Conservation (phyloP, 1,140 invertebrate genomes). For the Reticulitermes speratus region DNA sequence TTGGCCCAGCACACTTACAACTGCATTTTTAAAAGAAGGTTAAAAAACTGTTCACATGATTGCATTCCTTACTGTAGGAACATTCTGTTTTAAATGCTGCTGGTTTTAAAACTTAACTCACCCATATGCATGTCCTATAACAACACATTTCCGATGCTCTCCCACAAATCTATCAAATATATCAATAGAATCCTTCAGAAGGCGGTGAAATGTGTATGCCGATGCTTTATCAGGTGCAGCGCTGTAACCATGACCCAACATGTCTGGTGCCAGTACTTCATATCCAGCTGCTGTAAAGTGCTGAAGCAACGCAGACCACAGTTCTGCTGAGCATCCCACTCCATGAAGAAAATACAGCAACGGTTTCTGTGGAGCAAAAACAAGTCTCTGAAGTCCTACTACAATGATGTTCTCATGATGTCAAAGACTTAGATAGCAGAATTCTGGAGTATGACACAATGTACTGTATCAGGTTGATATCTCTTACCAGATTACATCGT, state of each 20-base stretch:
- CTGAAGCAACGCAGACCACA: slow-evolving; percentile 62
- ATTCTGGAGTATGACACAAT: background rate
- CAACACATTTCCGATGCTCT: slow-evolving; percentile 48
- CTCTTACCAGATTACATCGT: background rate
- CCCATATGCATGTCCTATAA: slow-evolving; percentile 66
- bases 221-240: slow-evolving; percentile 57
- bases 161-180: slow-evolving; percentile 63
- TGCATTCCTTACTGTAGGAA: too few relatives aligned
- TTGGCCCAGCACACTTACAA: too few relatives aligned
- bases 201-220: slow-evolving; percentile 64
- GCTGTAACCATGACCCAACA: slow-evolving; percentile 72
- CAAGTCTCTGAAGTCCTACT: background rate
- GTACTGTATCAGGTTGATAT: background rate
- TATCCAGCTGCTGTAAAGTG: slow-evolving; percentile 63
- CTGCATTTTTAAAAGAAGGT: too few relatives aligned
- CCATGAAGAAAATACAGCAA: slow-evolving; percentile 71
- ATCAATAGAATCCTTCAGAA: slow-evolving; percentile 59
- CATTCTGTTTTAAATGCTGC: too few relatives aligned
- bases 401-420: background rate
- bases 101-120: slow-evolving; percentile 41
- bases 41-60: too few relatives aligned
- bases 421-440: background rate
- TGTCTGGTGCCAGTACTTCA: slow-evolving; percentile 68
- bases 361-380: slow-evolving; percentile 48
- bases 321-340: slow-evolving; percentile 68